A percentile compares a stretch with the other conserved stretches of the same genome.
phyloP scores from a whole-genome alignment of 2,797 vertebrate genomes.

The Xenopus petersii region DNA sequence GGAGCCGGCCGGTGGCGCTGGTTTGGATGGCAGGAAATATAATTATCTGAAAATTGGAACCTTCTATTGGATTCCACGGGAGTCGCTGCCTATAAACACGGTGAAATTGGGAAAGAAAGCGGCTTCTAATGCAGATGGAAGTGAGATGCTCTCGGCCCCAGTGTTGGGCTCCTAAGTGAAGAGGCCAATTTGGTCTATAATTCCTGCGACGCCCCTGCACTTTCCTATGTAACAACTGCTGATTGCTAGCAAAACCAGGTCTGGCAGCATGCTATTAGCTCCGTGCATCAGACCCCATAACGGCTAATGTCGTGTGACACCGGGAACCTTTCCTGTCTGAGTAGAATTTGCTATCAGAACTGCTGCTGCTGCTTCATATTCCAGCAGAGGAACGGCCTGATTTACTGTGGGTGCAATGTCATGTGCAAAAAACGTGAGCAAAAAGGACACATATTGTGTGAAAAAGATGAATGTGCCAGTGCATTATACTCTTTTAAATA shows the following conservation, averaged over 20 bases:
- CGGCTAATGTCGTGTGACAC: conserved; percentile 8
- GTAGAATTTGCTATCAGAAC: too few relatives aligned
- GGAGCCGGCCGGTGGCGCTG: too few relatives aligned
- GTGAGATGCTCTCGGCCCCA: not conserved
- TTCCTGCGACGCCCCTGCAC: conserved; percentile 1
- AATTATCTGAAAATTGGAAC: not conserved
- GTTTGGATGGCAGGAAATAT: not conserved
- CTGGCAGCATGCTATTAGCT: conserved; percentile 11
- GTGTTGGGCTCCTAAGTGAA: not conserved
- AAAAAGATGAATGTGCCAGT: too few relatives aligned
- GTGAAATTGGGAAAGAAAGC: too few relatives aligned
- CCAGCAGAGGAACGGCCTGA: too few relatives aligned
- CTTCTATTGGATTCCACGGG: not conserved
- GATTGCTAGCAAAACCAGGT: not conserved
- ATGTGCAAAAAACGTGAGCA: too few relatives aligned
- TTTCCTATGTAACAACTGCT: conserved; percentile 8
- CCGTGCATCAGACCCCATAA: not conserved
- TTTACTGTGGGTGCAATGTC: too few relatives aligned
- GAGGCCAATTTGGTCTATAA: conserved; percentile 29
- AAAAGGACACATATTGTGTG: too few relatives aligned
- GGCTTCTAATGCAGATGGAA: not conserved
- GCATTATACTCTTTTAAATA: too few relatives aligned
- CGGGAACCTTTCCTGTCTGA: too few relatives aligned
- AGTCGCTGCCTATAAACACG: not conserved
- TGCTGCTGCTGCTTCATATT: too few relatives aligned